phyloP scores from a whole-genome alignment of 2,113 vertebrate genomes.

The Eonycteris spelaea region DNA sequence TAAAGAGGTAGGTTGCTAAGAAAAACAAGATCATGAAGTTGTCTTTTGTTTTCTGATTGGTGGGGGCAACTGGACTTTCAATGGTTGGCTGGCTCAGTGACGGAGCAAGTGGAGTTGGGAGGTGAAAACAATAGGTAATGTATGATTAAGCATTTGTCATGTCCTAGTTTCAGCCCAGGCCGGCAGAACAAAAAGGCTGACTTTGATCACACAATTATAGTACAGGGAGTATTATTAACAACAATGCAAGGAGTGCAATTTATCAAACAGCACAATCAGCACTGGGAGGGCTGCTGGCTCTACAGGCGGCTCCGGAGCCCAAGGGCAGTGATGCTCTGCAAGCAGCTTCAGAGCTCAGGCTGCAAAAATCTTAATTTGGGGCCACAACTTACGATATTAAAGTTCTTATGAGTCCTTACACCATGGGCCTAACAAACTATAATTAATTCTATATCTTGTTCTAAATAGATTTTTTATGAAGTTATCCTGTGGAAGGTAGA shows the following conservation, averaged over 20 bases:
- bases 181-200: neutral
- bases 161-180: neutral
- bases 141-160: neutral
- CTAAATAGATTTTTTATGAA: neutral
- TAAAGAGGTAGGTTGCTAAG: neutral
- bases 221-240: neutral
- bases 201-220: neutral
- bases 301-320: neutral
- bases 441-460: neutral
- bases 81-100: neutral
- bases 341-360: neutral
- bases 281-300: neutral
- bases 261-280: neutral
- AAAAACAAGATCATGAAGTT: neutral
- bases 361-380: neutral
- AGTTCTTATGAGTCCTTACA: neutral
- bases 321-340: neutral
- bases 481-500: neutral
- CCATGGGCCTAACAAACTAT: neutral
- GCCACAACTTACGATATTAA: neutral
- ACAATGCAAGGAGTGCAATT: neutral
- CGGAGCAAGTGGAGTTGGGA: neutral
- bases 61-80: neutral
- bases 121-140: neutral
- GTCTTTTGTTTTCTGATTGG: neutral